phyloP scores from a whole-genome alignment of 2,113 vertebrate species.

The Lepus americanus region DNA sequence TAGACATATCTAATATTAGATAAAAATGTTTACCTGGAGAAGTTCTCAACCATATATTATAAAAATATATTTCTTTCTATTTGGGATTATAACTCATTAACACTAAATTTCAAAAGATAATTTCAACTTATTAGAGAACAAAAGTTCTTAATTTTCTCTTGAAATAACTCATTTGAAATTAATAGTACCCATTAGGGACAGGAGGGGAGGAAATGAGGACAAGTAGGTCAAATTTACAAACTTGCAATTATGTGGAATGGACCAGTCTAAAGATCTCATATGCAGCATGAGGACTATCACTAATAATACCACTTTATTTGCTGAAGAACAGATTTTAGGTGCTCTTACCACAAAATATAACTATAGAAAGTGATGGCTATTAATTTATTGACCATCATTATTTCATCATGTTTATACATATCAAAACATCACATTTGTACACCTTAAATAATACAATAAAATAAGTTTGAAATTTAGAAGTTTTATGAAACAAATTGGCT shows the following conservation, averaged over 20 bases:
- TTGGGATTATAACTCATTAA: not conserved
- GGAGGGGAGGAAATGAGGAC: not conserved
- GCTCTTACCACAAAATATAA: not conserved
- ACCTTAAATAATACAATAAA: not conserved
- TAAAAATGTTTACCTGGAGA: not conserved
- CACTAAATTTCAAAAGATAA: not conserved
- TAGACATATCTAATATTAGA: not conserved
- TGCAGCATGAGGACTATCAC: not conserved
- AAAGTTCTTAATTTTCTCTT: constrained; percentile 29
- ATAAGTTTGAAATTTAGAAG: not conserved
- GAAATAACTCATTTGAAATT: constrained; percentile 42
- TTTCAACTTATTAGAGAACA: not conserved
- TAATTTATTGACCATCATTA: not conserved
- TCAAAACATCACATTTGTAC: not conserved
- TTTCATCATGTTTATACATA: not conserved
- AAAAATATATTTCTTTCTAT: not conserved
- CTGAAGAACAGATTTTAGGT: not conserved
- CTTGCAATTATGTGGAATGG: not conserved
- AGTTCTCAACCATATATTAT: not conserved
- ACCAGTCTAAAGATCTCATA: not conserved
- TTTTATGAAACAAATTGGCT: not conserved
- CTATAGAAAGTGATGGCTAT: not conserved
- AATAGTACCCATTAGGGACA: not conserved
- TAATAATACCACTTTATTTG: not conserved
- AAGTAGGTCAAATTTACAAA: not conserved